These are phyloP conservation scores for Calephelis perditalis DNA, from an alignment of 2,888 invertebrate genomes.

Conservation along the genomic window DNA sequence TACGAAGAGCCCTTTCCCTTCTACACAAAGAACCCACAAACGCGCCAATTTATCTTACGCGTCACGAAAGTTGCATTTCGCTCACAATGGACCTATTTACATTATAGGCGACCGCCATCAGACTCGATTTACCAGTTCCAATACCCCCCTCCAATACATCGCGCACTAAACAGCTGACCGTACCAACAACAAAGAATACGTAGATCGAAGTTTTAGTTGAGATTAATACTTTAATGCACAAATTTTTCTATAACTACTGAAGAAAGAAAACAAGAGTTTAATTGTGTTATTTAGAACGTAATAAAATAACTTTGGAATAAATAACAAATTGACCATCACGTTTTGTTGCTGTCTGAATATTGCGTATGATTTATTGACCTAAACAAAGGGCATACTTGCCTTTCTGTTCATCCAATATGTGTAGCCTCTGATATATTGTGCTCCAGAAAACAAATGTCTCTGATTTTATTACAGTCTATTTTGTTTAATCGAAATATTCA, in stretches of 20 bases:
- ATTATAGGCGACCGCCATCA: slow-evolving; percentile 31
- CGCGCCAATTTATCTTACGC: slow-evolving; percentile 1
- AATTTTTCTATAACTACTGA: too few species aligned
- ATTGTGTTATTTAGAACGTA: too few species aligned
- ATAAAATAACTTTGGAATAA: too few species aligned
- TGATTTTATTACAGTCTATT: slow-evolving; percentile 40
- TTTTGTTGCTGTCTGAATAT: too few species aligned
- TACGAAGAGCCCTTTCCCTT: neutral
- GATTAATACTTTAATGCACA: too few species aligned
- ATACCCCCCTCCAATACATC: slow-evolving; percentile 34
- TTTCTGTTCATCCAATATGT: slow-evolving; percentile 74
- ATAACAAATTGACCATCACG: too few species aligned
- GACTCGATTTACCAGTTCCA: slow-evolving; percentile 46
- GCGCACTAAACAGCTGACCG: slow-evolving; percentile 61
- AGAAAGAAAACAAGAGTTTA: too few species aligned
- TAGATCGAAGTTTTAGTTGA: slow-evolving; percentile 31
- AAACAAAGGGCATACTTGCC: slow-evolving; percentile 62
- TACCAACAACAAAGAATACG: slow-evolving; percentile 63
- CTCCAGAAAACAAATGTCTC: slow-evolving; percentile 52
- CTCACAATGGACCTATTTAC: slow-evolving; percentile 10
- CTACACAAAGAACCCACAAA: slow-evolving; percentile 2
- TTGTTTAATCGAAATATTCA: slow-evolving; percentile 48
- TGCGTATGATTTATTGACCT: slow-evolving; percentile 26
- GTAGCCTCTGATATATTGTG: slow-evolving; percentile 58
- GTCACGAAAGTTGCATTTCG: slow-evolving; percentile 11